Percentiles rank a stretch among this genome's conserved stretches.
phyloP scores from a whole-genome alignment of 2,888 invertebrate genomes.

The Acanthosepion esculentum region DNA sequence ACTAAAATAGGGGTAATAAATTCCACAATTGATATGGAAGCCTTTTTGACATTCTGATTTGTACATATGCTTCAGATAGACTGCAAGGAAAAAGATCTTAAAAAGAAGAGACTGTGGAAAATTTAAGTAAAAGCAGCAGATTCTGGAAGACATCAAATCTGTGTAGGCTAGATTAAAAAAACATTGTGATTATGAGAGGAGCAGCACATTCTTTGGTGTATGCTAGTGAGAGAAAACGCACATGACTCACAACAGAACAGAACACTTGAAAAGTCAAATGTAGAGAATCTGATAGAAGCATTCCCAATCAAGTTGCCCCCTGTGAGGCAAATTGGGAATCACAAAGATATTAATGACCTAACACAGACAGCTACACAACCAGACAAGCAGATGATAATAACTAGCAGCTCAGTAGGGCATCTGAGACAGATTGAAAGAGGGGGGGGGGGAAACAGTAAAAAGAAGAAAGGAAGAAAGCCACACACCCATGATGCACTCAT shows the following conservation, averaged over 20 bases:
- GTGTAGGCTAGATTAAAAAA: not conserved
- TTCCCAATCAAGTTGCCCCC: constrained; percentile 33
- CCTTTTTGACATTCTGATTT: not conserved
- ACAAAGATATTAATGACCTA: constrained; percentile 33
- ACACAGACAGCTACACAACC: constrained; percentile 33
- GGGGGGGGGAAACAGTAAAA: not conserved
- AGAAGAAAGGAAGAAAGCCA: not conserved
- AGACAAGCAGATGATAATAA: constrained; percentile 33
- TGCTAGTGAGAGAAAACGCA: not conserved
- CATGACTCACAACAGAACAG: constrained; percentile 23
- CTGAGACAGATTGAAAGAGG: not conserved
- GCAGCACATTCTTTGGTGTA: not conserved
- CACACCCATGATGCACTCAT: constrained; percentile 33
- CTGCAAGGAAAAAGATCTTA: not conserved
- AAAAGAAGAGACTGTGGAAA: not conserved
- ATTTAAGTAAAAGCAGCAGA: not conserved
- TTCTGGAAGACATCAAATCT: constrained; percentile 33
- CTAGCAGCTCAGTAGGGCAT: not conserved
- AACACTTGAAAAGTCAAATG: constrained; percentile 33
- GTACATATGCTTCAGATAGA: not conserved
- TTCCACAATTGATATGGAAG: not conserved
- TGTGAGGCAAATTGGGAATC: constrained; percentile 33
- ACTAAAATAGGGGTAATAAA: not conserved
- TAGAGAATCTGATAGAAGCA: constrained; percentile 33
- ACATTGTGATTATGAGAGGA: not conserved